phyloP scores from a whole-genome alignment of 1,140 invertebrate genomes.

The Caerostris extrusa region DNA sequence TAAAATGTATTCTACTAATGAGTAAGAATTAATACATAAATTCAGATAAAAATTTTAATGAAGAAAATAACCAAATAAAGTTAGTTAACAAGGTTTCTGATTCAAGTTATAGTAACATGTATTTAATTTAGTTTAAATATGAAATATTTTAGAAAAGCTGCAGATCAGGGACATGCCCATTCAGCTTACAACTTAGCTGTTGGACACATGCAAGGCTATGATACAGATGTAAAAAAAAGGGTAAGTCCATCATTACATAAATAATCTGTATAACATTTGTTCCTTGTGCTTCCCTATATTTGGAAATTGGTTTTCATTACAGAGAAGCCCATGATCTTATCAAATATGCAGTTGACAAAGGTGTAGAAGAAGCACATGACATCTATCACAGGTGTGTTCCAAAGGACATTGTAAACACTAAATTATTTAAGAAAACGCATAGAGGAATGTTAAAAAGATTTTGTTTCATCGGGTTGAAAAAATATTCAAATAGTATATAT shows the following conservation, averaged over 20 bases:
- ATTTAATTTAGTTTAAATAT: not conserved
- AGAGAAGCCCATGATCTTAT: slow-evolving; percentile 79
- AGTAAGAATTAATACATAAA: no score
- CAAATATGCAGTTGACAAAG: slow-evolving; percentile 78
- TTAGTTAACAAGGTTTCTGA: no score
- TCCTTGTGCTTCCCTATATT: not conserved
- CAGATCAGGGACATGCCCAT: slow-evolving; percentile 84
- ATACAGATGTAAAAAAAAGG: slow-evolving; percentile 81
- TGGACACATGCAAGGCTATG: slow-evolving; percentile 83
- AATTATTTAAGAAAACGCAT: no score
- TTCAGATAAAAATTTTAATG: no score
- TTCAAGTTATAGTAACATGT: no score
- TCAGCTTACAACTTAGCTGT: slow-evolving; percentile 84
- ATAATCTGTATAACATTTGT: not conserved
- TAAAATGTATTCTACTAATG: no score
- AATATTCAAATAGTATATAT: no score
- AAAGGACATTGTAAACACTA: slow-evolving; percentile 79
- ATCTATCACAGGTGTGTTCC: slow-evolving; percentile 78
- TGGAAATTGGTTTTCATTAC: not conserved
- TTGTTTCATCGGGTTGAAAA: no score
- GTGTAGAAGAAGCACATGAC: slow-evolving; percentile 79
- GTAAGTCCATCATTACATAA: slow-evolving; percentile 77
- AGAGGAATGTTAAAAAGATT: no score
- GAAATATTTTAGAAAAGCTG: slow-evolving; percentile 81
- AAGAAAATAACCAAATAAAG: no score